Evolutionary conservation across 2,797 vertebrate genomes (phyloP).

Genomic region (Oryzias sinensis): DNA sequence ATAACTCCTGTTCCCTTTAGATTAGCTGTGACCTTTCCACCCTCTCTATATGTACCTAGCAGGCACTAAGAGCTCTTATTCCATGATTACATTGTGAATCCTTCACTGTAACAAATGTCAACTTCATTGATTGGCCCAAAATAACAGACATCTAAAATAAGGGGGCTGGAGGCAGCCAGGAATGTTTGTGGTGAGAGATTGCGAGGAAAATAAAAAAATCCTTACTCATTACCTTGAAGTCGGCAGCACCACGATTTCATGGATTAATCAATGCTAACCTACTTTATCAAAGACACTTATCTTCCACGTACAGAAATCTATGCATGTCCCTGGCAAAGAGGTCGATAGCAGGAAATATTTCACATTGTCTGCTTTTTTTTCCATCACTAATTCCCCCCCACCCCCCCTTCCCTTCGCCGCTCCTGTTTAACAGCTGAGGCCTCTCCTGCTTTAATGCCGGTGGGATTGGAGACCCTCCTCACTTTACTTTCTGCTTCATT

Average conservation of each 20-base stretch:
- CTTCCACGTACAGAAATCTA: constrained; percentile 82
- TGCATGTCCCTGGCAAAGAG: constrained; percentile 75
- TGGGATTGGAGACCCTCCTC: constrained; percentile 70
- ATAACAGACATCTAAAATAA: constrained; percentile 67
- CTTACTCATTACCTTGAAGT: constrained; percentile 82
- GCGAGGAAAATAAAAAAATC: constrained; percentile 73
- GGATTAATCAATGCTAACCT: constrained; percentile 87
- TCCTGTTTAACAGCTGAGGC: constrained; percentile 40
- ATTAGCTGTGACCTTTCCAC: constrained; percentile 76
- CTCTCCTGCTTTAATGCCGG: constrained; percentile 67
- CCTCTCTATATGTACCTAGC: constrained; percentile 57
- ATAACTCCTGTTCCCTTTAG: constrained; percentile 73
- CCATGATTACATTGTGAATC: constrained; percentile 75
- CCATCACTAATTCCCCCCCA: constrained; percentile 52
- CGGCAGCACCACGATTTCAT: constrained; percentile 80
- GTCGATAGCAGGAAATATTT: constrained; percentile 82
- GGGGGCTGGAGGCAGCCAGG: constrained; percentile 29
- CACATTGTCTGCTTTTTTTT: constrained; percentile 70
- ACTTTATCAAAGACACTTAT: constrained; percentile 87
- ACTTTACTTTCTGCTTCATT: constrained; percentile 78
- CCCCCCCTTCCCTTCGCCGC: constrained; percentile 23
- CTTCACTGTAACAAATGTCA: constrained; percentile 78
- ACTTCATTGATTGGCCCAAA: constrained; percentile 78
- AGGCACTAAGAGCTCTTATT: constrained; percentile 59
- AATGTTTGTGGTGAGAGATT: constrained; percentile 63